Base-by-base conservation (phyloP, 2,888 invertebrate genomes). In the Heliconius charithonia region DNA sequence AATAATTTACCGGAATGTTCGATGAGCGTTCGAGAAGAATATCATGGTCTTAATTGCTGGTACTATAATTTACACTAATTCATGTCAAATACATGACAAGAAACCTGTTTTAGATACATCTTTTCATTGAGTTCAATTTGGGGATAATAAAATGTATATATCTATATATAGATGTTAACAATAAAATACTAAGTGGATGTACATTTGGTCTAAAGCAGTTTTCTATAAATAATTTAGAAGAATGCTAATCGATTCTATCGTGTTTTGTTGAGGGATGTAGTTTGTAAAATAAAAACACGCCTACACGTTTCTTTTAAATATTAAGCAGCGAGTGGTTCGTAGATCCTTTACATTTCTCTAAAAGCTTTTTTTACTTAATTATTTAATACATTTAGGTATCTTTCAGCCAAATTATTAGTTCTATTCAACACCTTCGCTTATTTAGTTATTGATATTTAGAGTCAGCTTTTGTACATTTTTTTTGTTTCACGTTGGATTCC, bases 111-210 rank as follows among this genome's bases (percentile, higher is more conserved):
- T 32, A 66, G 32, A 66, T 66, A 45, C 22, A 66, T 32, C n/a
- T 37, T 32, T 67, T 67, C 37, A 67, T 67, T 67, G 12, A 67
- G 13, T 16, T 41, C 12, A 41, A 67, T 32, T 66, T 66, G 67
- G 25, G 37, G 25, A 10, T 67, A 37, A 10, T 13, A 16, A 41
- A 67, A 67, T 25, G 7, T 25, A 37, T 67, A 67, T 67, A 67
- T 25, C 6, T 25, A 37, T 37, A 37, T 67, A 67, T 12, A 67
- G 66, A 67, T 12, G 37, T 37, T 67, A n/a, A 67, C n/a, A 67
- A 22, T 67, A 13, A 67, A 67, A 67, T n/a, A 67, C 22, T 37
- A 12, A 37, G 37, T 67, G 37, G 10, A 37, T 41, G 1, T 41
- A 67, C 32, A 25, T 41, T 67, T 25, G 4, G 25, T 16, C n/a